Evolutionary conservation across 2,888 invertebrate species (phyloP), one percentile per base, ranked within the genome.

Genomic region (Gandaritis pyraliata): DNA sequence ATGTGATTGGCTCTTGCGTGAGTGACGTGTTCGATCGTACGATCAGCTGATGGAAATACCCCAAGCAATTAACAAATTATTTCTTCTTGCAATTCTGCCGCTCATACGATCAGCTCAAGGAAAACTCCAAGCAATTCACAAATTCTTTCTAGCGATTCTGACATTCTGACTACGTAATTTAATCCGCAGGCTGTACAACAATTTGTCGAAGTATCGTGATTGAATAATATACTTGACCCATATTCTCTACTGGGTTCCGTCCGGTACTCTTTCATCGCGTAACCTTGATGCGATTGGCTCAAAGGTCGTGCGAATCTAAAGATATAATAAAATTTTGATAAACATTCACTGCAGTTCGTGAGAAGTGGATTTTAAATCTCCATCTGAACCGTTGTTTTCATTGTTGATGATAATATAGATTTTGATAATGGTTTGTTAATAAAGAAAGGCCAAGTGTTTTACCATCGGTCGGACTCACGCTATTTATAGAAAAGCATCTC

Each of bases 221-320:
- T 65, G 62, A 54, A 51, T 58, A 59, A 54, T 64, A 72, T 72
- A 75, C 76, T 82, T 83, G 82, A 82, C 80, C 83, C 68, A 78
- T 80, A 77, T 76, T 64, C 68, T 73, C 64, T 30, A 68, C 33
- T 46, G 53, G 61, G 76, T 81, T 85, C 81, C 83, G 78, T 85
- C 81, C 83, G 78, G 77, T 79, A 80, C 72, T 75, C 75, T 72
- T 74, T 71, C 58, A 67, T 57, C 62, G 60, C 33, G 65, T 64
- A 77, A 63, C 81, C 82, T 83, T 81, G 78, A 75, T 70, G 71
- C 69, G 72, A 72, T 74, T 70, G 69, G 64, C 70, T 58, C 61
- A 79, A 81, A 83, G 80, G 78, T 79, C 76, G 60, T 58, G 48
- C 67, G 68, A 66, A 65, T 66, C 71, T 69, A 73, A 73, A 74